Evolutionary conservation across 2,113 vertebrate species (phyloP).

Genomic region (Phyllostomus hastatus): DNA sequence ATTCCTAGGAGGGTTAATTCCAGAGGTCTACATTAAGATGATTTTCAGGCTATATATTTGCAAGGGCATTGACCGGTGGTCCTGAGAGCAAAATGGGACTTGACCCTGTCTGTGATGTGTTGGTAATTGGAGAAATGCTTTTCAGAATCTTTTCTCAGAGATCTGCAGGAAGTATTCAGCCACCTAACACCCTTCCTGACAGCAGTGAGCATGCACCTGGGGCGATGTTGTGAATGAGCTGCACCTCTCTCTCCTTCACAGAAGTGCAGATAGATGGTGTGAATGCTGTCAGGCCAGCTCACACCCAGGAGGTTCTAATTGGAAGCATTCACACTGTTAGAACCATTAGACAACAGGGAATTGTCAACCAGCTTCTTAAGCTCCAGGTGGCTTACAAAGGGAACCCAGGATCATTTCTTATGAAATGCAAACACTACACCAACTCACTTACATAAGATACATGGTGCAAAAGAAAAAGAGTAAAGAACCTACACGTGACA

Average conservation of each 20-base stretch:
- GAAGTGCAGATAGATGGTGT: background rate
- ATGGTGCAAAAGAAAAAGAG: background rate
- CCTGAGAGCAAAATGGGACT: background rate
- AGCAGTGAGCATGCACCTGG: background rate
- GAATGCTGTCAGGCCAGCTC: background rate
- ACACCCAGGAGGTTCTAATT: background rate
- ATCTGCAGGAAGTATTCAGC: background rate
- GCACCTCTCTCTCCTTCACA: background rate
- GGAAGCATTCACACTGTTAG: background rate
- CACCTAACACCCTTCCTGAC: background rate
- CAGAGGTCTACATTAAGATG: background rate
- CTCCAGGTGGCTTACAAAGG: background rate
- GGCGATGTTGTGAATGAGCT: background rate
- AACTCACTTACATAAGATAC: background rate
- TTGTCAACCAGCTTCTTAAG: background rate
- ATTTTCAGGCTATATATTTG: background rate
- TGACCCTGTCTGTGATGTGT: background rate
- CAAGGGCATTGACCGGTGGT: accelerated
- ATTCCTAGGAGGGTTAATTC: background rate
- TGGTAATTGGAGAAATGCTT: background rate
- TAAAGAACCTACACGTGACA: background rate
- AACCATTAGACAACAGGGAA: background rate
- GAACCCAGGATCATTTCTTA: background rate
- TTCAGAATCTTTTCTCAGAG: background rate
- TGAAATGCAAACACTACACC: background rate